These are phyloP conservation scores for Drosophila kanekoi DNA, from an alignment of 2,888 invertebrate genomes.

Conservation along the genomic window DNA sequence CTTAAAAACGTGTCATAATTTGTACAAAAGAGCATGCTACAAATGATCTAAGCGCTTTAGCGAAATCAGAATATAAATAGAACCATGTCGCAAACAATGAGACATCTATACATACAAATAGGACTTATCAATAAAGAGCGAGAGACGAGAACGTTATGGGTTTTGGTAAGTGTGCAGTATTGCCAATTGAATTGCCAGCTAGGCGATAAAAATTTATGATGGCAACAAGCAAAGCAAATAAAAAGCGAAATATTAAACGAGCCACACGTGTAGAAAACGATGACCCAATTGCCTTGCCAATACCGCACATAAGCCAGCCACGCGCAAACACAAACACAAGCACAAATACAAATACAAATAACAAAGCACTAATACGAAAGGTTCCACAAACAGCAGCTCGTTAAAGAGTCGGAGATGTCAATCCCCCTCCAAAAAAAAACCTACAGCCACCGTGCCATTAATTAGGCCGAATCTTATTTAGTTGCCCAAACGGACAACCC, in stretches of 20 bases:
- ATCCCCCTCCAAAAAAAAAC: slow-evolving; percentile 1
- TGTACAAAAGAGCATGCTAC: slow-evolving; percentile 1
- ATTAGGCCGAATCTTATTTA: slow-evolving; percentile 39
- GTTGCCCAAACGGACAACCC: slow-evolving; percentile 27
- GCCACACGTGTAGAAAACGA: slow-evolving; percentile 79
- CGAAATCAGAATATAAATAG: slow-evolving; percentile 20
- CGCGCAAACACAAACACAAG: slow-evolving; percentile 36
- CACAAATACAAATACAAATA: slow-evolving; percentile 5
- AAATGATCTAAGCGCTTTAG: slow-evolving; percentile 10
- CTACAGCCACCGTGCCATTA: slow-evolving; percentile 30
- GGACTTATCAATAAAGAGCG: slow-evolving; percentile 20
- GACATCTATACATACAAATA: slow-evolving; percentile 13
- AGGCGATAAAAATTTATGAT: slow-evolving; percentile 69
- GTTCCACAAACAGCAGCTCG: slow-evolving; percentile 34
- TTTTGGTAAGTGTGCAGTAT: slow-evolving; percentile 47
- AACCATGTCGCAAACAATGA: background rate
- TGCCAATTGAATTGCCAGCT: slow-evolving; percentile 51
- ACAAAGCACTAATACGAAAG: slow-evolving; percentile 19
- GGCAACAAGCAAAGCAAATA: slow-evolving; percentile 58
- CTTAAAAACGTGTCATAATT: slow-evolving; percentile 35
- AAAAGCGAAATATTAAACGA: slow-evolving; percentile 66
- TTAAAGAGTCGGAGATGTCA: slow-evolving; percentile 26
- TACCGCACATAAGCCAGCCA: slow-evolving; percentile 53
- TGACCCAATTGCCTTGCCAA: slow-evolving; percentile 69
- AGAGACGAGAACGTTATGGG: slow-evolving; percentile 2